A percentile compares a stretch with the other conserved stretches of the same genome.
Evolutionary conservation across 2,113 vertebrate species (phyloP).

Genomic region (Tyrannus savana): DNA sequence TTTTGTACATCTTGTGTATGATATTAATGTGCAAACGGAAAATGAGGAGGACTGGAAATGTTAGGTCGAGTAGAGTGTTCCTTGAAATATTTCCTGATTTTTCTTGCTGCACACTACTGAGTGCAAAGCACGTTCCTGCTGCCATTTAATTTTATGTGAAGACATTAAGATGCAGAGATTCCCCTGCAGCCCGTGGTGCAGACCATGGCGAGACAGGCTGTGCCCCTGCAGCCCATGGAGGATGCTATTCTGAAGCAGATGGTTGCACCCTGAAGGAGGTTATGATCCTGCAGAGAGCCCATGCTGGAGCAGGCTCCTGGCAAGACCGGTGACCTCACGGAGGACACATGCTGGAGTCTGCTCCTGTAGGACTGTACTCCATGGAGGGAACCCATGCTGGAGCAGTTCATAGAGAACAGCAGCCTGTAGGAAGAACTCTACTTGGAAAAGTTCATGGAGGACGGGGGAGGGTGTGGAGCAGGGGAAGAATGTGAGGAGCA

Average conservation of each 20-base stretch:
- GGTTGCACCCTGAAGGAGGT: not conserved
- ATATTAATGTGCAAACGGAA: not conserved
- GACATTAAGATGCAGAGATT: not conserved
- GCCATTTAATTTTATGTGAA: not conserved
- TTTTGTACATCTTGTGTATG: not conserved
- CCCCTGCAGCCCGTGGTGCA: fast-evolving
- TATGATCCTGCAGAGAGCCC: not conserved
- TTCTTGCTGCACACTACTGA: not conserved
- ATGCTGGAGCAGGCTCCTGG: not conserved
- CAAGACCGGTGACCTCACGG: not conserved
- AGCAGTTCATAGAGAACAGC: not conserved
- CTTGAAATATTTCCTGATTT: not conserved
- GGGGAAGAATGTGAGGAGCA: not conserved
- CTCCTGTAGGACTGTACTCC: not conserved
- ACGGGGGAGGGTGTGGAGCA: not conserved
- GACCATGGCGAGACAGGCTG: not conserved
- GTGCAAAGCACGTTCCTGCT: not conserved
- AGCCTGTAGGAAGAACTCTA: fast-evolving
- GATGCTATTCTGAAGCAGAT: not conserved
- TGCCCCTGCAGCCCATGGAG: not conserved
- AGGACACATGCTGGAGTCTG: not conserved
- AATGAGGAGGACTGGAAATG: not conserved
- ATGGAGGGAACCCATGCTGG: not conserved
- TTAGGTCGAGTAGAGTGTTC: not conserved
- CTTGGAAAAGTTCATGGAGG: fast-evolving